Evolutionary conservation across 2,797 vertebrate species (phyloP), one percentile per base, ranked within the genome.

Genomic region (Chiroxiphia lanceolata): DNA sequence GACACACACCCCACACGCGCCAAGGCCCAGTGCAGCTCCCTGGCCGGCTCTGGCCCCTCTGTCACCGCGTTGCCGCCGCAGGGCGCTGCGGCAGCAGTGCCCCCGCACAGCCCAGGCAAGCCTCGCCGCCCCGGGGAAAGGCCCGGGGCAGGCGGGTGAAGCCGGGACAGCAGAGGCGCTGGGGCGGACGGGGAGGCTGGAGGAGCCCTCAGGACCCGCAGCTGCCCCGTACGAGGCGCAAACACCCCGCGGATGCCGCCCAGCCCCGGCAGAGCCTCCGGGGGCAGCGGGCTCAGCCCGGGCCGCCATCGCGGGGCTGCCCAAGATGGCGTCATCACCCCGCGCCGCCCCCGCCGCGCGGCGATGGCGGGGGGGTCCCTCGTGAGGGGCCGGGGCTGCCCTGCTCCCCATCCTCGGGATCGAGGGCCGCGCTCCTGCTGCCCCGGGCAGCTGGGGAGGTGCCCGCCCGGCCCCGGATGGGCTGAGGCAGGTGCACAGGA

Each of bases 221-320:
- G 42, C 45, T n/a, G 23, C 7, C 14, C 29, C 9, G 4, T 13
- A 26, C 15, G 16, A 71, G 7, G 14, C 1, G 2, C 31, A 18
- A 40, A 3, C 9, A 1, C 25, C 18, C 18, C 44, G 6, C 2
- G 5, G 15, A 2, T 29, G 7, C 27, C 20, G 1, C 27, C 18
- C 53, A 8, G 34, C 18, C 6, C 33, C 25, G 0, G 6, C 33
- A 18, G 9, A 14, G 9, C 15, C 64, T 14, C 31, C 3, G 0
- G 0, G 10, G 0, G 2, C 45, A 16, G 48, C 67, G 15, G 69
- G 34, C 67, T 3, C 1, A 0, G 2, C 8, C 21, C 36, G 12
- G 3, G 3, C 88, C 2, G 89, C 97, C 93, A 94, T 84, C 5
- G 44, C 76, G 75, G 13, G 4, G 19, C 79, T 53, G 36, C 79